Base-by-base conservation (phyloP, 2,888 invertebrate genomes). In the Synergus japonicus region DNA sequence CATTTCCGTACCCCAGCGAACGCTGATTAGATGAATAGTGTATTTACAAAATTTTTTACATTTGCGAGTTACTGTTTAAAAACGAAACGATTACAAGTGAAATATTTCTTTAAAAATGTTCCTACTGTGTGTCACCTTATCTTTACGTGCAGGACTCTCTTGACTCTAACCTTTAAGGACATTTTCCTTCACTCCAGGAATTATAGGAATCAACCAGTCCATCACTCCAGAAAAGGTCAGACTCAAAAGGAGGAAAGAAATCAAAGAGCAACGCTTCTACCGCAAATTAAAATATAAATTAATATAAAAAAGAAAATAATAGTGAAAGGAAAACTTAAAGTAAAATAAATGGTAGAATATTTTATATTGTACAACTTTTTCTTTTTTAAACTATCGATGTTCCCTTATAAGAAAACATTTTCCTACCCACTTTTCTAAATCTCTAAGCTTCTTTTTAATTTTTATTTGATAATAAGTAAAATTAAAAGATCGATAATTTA, bases 141-240 rank as follows among this genome's bases (percentile, higher is more conserved):
- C 54, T 54, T n/a, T n/a, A n/a, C 9, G n/a, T 54, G n/a, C 54
- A 54, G 54, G n/a, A 54, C n/a, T 54, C n/a, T n/a, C 54, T 18
- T 9, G n/a, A 54, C 9, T 54, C 9, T 54, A 54, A 54, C n/a
- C 54, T 54, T 54, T n/a, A n/a, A 9, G 54, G n/a, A n/a, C n/a
- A n/a, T n/a, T 54, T 54, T 54, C 54, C 54, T 54, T n/a, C 54
- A 54, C 54, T 54, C n/a, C n/a, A 54, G n/a, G 54, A 54, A 54
- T 54, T 54, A 9, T n/a, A 8, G 13, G 13, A 54, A 54, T 54
- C n/a, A 54, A 54, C 54, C 22, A 29, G 54, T 54, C 54, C 2
- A n/a, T 15, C 13, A n/a, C 8, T 54, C n/a, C 9, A 54, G 54
- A n/a, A 54, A 54, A 54, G 54, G 54, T 54, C 54, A 54, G n/a